A percentile compares a stretch with the other conserved stretches of the same genome.
phyloP scores from a whole-genome alignment of 2,113 vertebrate genomes.

The Ptyas mucosa region DNA sequence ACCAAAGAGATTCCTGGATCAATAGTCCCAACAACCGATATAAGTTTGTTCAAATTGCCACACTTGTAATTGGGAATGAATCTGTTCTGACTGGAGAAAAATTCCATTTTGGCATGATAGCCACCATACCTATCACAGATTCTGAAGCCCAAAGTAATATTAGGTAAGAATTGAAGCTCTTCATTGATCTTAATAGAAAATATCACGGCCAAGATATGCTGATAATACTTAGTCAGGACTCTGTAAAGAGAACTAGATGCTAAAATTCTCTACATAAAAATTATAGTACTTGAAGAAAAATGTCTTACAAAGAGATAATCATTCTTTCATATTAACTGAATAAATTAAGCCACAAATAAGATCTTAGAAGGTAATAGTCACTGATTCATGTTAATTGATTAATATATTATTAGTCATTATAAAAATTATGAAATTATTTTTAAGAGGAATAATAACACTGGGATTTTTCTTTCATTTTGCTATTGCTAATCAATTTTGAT shows the following conservation, averaged over 20 bases:
- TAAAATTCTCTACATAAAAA: background rate
- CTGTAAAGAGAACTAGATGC: background rate
- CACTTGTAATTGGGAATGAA: background rate
- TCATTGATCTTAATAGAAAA: background rate
- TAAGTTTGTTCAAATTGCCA: background rate
- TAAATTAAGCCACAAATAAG: background rate
- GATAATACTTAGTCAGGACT: background rate
- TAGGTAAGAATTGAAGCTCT: background rate
- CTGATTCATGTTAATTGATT: background rate
- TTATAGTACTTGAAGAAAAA: background rate
- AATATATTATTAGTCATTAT: background rate
- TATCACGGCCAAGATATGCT: background rate
- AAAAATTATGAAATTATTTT: background rate
- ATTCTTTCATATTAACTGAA: background rate
- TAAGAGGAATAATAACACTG: background rate
- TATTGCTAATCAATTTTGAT: background rate
- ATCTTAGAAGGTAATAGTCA: background rate
- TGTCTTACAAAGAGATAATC: background rate
- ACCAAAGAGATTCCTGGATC: background rate
- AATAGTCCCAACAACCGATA: background rate
- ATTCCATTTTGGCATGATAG: background rate
- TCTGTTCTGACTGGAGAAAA: background rate
- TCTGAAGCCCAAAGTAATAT: background rate
- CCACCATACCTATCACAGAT: background rate
- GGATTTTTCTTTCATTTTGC: background rate